These are phyloP conservation scores for Botia almorhae DNA, from an alignment of 2,797 vertebrate genomes.

Conservation along the genomic window DNA sequence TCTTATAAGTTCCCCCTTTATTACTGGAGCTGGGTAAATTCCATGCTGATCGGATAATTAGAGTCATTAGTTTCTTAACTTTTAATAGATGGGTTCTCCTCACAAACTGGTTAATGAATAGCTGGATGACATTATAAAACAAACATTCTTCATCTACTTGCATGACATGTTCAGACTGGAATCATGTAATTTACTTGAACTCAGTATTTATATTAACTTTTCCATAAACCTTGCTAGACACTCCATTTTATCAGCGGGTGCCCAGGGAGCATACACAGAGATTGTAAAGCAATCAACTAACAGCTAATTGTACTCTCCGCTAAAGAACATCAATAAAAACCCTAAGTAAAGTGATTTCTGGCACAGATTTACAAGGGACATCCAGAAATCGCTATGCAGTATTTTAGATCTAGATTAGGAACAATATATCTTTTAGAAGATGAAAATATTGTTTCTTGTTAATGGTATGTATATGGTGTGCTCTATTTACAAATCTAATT, in stretches of 20 bases:
- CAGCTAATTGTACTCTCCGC: constrained; percentile 80
- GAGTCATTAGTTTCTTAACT: background rate
- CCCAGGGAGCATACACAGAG: constrained; percentile 70
- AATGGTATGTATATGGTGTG: background rate
- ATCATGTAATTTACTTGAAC: background rate
- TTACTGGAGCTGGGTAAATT: background rate
- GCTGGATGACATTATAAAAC: constrained; percentile 53
- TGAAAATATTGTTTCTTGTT: background rate
- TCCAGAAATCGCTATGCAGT: constrained; percentile 88
- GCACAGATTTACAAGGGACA: constrained; percentile 88
- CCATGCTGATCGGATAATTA: background rate
- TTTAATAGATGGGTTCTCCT: constrained; percentile 85
- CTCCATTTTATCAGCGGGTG: constrained; percentile 81
- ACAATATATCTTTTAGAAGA: constrained; percentile 44
- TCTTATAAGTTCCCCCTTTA: constrained; percentile 71
- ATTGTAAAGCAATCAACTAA: constrained; percentile 78
- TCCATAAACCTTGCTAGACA: constrained; percentile 69
- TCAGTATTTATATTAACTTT: background rate
- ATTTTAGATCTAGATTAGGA: constrained; percentile 79
- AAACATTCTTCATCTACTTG: constrained; percentile 29
- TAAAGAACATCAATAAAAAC: constrained; percentile 87
- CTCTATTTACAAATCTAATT: background rate
- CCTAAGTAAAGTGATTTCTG: constrained; percentile 81
- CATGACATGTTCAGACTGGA: background rate
- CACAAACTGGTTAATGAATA: constrained; percentile 90